Evolutionary conservation across 1,140 invertebrate genomes (phyloP).

Genomic region (Diuraphis noxia): DNA sequence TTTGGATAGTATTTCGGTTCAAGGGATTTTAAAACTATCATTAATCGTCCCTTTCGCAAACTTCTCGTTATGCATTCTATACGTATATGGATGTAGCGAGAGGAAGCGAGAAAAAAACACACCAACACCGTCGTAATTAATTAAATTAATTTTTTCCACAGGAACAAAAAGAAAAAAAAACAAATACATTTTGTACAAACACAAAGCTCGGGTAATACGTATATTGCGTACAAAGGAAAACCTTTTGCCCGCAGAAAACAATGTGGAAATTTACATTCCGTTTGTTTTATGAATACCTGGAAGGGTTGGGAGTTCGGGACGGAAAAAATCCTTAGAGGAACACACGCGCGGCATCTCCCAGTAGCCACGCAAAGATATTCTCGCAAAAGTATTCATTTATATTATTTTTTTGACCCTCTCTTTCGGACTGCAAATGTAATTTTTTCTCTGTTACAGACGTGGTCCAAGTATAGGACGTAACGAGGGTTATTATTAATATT

Average conservation of each 20-base stretch:
- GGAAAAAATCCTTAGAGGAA: slow-evolving; percentile 43
- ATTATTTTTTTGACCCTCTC: slow-evolving; percentile 43
- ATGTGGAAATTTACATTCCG: slow-evolving; percentile 53
- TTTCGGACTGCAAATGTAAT: slow-evolving; percentile 39
- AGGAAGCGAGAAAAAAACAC: not conserved
- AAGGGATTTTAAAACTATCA: slow-evolving; percentile 41
- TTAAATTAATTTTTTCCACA: slow-evolving; percentile 51
- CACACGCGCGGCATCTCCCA: slow-evolving; percentile 31
- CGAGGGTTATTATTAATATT: slow-evolving; percentile 47
- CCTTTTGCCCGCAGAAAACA: slow-evolving; percentile 50
- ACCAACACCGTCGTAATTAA: slow-evolving; percentile 45
- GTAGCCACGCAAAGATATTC: slow-evolving; percentile 38
- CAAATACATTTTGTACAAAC: slow-evolving; percentile 48
- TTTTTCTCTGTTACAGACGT: slow-evolving; percentile 29
- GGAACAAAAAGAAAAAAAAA: slow-evolving; percentile 48
- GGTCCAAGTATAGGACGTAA: slow-evolving; percentile 21
- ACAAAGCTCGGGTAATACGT: slow-evolving; percentile 43
- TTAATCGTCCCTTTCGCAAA: slow-evolving; percentile 38
- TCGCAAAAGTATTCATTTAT: slow-evolving; percentile 50
- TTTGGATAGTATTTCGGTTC: slow-evolving; percentile 39
- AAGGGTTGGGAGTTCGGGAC: slow-evolving; percentile 27
- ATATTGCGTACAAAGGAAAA: slow-evolving; percentile 44
- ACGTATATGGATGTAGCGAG: not conserved
- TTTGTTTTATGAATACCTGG: slow-evolving; percentile 48
- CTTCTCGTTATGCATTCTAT: not conserved